A percentile compares a stretch with the other conserved stretches of the same genome.
These are phyloP conservation scores for Stichopus chloronotus DNA, from an alignment of 35 echinoderm and acorn worm species.

Conservation along the genomic window DNA sequence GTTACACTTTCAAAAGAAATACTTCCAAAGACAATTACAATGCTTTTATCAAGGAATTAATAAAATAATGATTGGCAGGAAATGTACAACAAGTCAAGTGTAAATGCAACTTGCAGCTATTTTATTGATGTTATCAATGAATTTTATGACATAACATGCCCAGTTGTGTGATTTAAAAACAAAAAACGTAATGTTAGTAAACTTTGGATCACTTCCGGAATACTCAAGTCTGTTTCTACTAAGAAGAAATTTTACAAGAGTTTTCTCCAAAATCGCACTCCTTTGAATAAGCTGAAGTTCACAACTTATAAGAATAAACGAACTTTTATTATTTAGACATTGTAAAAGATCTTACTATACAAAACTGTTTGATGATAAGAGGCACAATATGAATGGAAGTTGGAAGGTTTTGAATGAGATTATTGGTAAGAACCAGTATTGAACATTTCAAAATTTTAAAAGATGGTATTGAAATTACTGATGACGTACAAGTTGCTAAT, in stretches of 20 bases:
- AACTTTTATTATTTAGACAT: background rate
- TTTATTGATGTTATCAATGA: background rate
- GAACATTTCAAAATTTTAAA: background rate
- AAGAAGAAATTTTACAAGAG: background rate
- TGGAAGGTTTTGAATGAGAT: background rate
- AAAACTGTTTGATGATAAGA: slow-evolving; percentile 29
- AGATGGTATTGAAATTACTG: background rate
- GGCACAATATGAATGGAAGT: background rate
- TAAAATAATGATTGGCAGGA: background rate
- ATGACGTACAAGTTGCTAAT: background rate
- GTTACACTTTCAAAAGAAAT: background rate
- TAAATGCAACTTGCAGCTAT: background rate
- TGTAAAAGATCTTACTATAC: slow-evolving; percentile 2
- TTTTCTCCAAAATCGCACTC: background rate
- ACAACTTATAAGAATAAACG: background rate
- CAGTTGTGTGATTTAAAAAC: too few relatives aligned
- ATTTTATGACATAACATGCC: background rate
- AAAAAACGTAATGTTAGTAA: background rate
- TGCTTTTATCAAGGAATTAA: background rate
- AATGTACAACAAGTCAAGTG: background rate
- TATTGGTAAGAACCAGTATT: too few relatives aligned
- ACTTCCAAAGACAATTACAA: background rate
- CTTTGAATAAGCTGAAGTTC: background rate
- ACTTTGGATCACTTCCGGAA: background rate
- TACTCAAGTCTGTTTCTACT: background rate